Percentiles rank a stretch among this genome's conserved stretches.
Evolutionary conservation across 2,797 vertebrate species (phyloP).

Genomic region (Heterohyrax brucei): DNA sequence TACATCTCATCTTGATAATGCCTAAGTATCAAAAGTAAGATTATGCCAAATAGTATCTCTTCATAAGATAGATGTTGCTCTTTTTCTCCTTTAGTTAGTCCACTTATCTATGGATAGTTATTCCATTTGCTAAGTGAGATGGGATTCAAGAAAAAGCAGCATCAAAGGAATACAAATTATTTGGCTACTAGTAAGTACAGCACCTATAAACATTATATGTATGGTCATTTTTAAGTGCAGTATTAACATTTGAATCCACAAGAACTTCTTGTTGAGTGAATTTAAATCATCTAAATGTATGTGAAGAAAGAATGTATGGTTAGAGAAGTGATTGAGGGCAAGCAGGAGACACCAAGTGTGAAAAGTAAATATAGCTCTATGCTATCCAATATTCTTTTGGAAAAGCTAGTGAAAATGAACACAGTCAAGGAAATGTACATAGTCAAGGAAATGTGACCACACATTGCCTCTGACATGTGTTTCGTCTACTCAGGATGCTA

Average conservation of each 20-base stretch:
- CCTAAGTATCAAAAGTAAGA: not conserved
- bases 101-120: not conserved
- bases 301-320: not conserved
- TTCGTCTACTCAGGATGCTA: not conserved
- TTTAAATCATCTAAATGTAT: not conserved
- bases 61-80: not conserved
- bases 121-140: not conserved
- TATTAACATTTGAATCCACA: not conserved
- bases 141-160: not conserved
- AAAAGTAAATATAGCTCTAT: not conserved
- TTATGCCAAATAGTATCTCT: not conserved
- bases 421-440: not conserved
- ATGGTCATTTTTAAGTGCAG: not conserved
- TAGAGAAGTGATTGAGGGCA: not conserved
- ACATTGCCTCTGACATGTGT: too few species aligned
- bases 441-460: not conserved
- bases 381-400: not conserved
- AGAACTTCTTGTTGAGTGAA: slow-evolving; percentile 16
- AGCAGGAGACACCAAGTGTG: not conserved
- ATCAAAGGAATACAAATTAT: slow-evolving; percentile 1
- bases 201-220: not conserved
- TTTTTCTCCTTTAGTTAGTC: slow-evolving; percentile 30
- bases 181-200: not conserved
- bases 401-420: not conserved
- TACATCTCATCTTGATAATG: not conserved